phyloP scores from a whole-genome alignment of 2,888 invertebrate species.

The Hypena proboscidalis region DNA sequence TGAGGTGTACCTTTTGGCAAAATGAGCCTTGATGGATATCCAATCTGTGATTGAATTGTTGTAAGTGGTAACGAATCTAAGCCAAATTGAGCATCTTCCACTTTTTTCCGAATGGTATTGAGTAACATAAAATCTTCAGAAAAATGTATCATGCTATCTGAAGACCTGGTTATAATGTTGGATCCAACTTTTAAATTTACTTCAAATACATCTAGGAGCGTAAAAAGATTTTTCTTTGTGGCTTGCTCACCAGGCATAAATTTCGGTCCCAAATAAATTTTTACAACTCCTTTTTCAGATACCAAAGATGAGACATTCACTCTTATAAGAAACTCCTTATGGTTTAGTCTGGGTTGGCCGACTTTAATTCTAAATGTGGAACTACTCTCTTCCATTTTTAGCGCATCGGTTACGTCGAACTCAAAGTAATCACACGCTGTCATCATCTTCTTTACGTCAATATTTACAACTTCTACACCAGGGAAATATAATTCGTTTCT shows the following conservation, averaged over 20 bases:
- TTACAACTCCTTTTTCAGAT: conserved; percentile 85
- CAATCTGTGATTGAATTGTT: conserved; percentile 81
- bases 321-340: conserved; percentile 89
- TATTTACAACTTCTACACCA: conserved; percentile 86
- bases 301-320: conserved; percentile 87
- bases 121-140: conserved; percentile 87
- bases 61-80: conserved; percentile 79
- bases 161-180: conserved; percentile 87
- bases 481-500: conserved; percentile 86
- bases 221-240: conserved; percentile 83
- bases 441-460: conserved; percentile 87
- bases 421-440: conserved; percentile 89
- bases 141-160: conserved; percentile 85
- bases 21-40: conserved; percentile 88
- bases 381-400: conserved; percentile 61
- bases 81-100: conserved; percentile 84
- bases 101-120: conserved; percentile 84
- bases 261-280: conserved; percentile 90
- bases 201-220: conserved; percentile 86
- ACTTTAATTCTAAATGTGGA: conserved; percentile 72
- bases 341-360: conserved; percentile 88
- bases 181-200: conserved; percentile 85
- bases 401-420: conserved; percentile 87
- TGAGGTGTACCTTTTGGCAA: conserved; percentile 89
- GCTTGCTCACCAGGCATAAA: conserved; percentile 84